Base-by-base conservation (phyloP, 2,888 invertebrate species). In the Anagyrus pseudococci region DNA sequence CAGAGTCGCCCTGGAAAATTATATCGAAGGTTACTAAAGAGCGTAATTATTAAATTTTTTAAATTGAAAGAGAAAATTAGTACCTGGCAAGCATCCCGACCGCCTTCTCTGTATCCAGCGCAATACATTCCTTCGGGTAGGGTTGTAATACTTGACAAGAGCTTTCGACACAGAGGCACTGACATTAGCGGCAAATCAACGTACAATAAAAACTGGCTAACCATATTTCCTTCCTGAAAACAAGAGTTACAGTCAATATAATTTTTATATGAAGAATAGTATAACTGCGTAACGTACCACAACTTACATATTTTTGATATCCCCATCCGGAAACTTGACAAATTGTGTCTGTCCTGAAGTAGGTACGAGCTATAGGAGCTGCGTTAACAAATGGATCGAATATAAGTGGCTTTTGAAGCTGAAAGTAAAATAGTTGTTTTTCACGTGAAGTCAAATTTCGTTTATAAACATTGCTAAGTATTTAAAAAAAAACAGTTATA, bases 291-390 rank as follows among this genome's bases (percentile, higher is more conserved):
- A 17, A 7, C 15, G 7, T 17, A 15, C 1, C 40, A 20, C 2
- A n/a, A 68, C 68, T 71, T 61, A 77, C 78, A n/a, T 62, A 66
- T 2, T 47, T 48, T 1, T 59, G 62, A 33, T 76, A 74, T 25
- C 78, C 78, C 78, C 78, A 78, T 37, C 78, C 78, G 8, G 75
- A 63, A 10, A 76, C 73, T 43, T 72, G 66, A 22, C 78, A 78
- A 0, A 62, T 4, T 0, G 69, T 70, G 1, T 66, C 54, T 0
- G 71, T 54, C 6, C 1, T 2, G n/a, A 64, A 54, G 1, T 49
- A 15, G 0, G 0, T 25, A 1, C 19, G 19, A n/a, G 66, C 33
- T 4, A 76, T 37, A 1, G 40, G 23, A 1, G 53, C 60, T 0
- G 62, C 46, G 10, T 53, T 58, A 0, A 76, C 52, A 43, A 58